Conservation (phyloP, 2,888 invertebrate species). For the Caenorhabditis sp. region DNA sequence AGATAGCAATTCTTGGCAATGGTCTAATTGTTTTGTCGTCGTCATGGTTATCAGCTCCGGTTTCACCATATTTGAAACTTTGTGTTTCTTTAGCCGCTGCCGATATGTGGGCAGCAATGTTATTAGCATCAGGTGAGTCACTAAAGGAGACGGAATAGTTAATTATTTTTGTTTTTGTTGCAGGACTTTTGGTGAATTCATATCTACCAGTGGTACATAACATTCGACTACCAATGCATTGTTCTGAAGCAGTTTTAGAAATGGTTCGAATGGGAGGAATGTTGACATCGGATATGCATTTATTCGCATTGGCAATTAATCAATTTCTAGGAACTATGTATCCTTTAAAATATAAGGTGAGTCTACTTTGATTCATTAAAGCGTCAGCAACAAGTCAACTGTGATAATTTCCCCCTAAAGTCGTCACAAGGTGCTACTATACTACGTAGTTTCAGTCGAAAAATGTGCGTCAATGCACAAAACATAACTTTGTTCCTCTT, state of each 20-base stretch:
- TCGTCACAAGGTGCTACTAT: no score
- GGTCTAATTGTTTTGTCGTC: conserved; percentile 61
- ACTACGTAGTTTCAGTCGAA: no score
- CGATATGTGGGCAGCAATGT: conserved; percentile 64
- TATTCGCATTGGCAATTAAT: conserved; percentile 67
- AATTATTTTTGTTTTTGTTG: no score
- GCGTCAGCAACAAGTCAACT: no score
- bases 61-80: conserved; percentile 65
- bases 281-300: conserved; percentile 68
- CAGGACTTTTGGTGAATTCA: conserved; percentile 67
- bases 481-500: no score
- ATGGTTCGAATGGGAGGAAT: conserved; percentile 67
- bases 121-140: conserved; percentile 56
- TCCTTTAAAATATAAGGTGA: conserved; percentile 67
- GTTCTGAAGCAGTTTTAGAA: conserved; percentile 52
- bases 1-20: conserved; percentile 67
- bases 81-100: conserved; percentile 67
- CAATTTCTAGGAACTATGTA: conserved; percentile 67
- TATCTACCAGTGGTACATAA: conserved; percentile 65
- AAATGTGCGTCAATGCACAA: no score
- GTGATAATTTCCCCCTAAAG: background rate
- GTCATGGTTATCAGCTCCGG: conserved; percentile 59
- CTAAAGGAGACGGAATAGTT: background rate
- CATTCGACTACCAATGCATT: conserved; percentile 50
- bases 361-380: no score